Base-by-base conservation (phyloP, 2,113 vertebrate genomes). In the Brachypteracias leptosomus region DNA sequence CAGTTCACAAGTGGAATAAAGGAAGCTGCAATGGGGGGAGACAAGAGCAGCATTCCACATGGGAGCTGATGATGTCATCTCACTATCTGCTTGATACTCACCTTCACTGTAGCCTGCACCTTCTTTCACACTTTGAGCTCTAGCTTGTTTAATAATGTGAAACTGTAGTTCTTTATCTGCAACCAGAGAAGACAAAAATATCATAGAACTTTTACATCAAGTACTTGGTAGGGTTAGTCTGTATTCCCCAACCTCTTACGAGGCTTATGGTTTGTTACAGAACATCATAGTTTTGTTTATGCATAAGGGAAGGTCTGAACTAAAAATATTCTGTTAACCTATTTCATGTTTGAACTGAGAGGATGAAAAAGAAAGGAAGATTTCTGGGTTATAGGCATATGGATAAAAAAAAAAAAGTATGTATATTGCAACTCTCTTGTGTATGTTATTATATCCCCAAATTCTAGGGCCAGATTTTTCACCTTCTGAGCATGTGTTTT, bases 91-190 rank as follows among this genome's bases (percentile, higher is more conserved):
- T 44, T 29, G 25, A 26, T 57, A 87, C 96, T 96, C 95, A 98
- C 98, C 97, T 98, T 99, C 98, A 4, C 93, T 98, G 91, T 98
- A 98, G 78, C 97, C 95, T 87, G 98, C 98, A 47, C 98, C 97
- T 92, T 98, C 98, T 95, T 97, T 99, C 7, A 90, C 95, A 75
- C 96, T 96, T 11, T 98, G 97, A 17, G 97, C 95, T 94, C 97
- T 97, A 16, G 98, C 98, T 95, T 99, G 97, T 61, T 98, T 98
- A 94, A 99, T 98, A 75, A 99, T 98, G 85, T 98, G 98, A 87
- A 98, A 98, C 90, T 99, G 99, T 17, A 98, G 97, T 28, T 98
- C 90, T 96, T 98, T 98, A 93, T 99, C 99, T 99, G 94, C 71
- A 91, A 28, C 22, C 66, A 95, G 89, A 86, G n/a, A 95, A 82